Evolutionary conservation across 2,113 vertebrate species (phyloP).

Genomic region (Chauna torquata): DNA sequence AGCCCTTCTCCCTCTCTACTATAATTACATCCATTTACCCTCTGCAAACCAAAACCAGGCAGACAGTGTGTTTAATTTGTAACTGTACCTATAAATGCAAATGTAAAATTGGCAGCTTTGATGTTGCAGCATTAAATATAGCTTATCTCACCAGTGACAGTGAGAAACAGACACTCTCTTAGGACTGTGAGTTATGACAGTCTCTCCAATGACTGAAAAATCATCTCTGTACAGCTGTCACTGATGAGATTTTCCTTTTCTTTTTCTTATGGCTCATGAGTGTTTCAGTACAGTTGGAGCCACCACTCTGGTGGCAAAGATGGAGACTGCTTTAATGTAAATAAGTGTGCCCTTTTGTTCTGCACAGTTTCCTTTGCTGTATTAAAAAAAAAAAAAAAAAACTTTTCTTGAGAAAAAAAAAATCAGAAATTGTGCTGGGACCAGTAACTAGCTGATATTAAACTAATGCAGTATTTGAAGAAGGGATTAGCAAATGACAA

Average conservation of each 20-base stretch:
- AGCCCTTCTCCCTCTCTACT: neutral
- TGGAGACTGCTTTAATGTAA: neutral
- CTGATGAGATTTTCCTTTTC: constrained; percentile 20
- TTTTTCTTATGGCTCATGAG: neutral
- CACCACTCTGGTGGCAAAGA: neutral
- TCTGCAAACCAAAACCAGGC: constrained; percentile 6
- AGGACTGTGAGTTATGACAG: constrained; percentile 71
- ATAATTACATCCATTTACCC: constrained; percentile 35
- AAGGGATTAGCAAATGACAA: neutral
- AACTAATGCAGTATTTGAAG: neutral
- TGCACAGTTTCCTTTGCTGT: neutral
- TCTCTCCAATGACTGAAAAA: constrained; percentile 57
- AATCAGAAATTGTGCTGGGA: neutral
- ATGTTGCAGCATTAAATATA: constrained; percentile 41
- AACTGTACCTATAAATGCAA: constrained; percentile 50
- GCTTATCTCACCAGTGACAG: constrained; percentile 71
- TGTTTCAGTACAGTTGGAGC: neutral
- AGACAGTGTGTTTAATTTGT: constrained; percentile 15
- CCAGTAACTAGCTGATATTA: neutral
- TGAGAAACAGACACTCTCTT: constrained; percentile 69
- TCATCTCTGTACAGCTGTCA: constrained; percentile 51
- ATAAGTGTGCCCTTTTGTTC: neutral
- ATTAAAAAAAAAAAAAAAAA: neutral
- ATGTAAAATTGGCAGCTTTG: constrained; percentile 65
- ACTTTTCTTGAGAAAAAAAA: neutral